Percentiles rank a stretch among this genome's conserved stretches.
Conservation (phyloP, 1,140 invertebrate species). For the Bombus haemorrhoidalis region DNA sequence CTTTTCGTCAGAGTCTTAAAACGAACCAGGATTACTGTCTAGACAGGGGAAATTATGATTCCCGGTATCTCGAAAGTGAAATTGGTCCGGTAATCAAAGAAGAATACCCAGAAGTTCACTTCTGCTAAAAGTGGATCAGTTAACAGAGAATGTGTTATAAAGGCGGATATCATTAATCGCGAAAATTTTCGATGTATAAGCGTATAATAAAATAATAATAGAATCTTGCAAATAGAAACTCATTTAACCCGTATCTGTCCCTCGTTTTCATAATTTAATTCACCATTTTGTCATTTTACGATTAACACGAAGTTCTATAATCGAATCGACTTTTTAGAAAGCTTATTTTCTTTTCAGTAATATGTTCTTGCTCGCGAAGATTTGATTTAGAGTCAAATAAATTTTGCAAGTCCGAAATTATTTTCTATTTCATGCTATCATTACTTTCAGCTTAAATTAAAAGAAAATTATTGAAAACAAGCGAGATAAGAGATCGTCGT, state of each 20-base stretch:
- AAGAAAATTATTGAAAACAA: not conserved
- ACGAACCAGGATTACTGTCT: not conserved
- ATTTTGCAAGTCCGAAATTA: not conserved
- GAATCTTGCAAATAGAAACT: not conserved
- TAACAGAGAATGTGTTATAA: not conserved
- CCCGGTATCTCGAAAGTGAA: slow-evolving; percentile 3
- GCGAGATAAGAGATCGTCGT: not conserved
- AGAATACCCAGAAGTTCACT: slow-evolving; percentile 1
- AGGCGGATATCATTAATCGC: not conserved
- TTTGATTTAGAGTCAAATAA: too few relatives aligned
- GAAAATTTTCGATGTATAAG: not conserved
- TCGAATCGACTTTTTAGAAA: not conserved
- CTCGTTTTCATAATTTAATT: not conserved
- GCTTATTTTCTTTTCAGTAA: not conserved
- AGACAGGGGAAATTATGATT: slow-evolving; percentile 12
- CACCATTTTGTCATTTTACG: not conserved
- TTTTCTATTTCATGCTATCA: too few relatives aligned
- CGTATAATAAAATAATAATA: not conserved
- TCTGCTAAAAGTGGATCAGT: not conserved
- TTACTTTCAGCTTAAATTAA: not conserved
- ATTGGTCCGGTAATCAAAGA: slow-evolving; percentile 9
- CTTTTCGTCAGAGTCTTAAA: slow-evolving; percentile 1
- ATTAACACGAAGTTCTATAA: not conserved
- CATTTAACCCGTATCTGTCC: too few relatives aligned
- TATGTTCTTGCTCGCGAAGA: too few relatives aligned